Base-by-base conservation (phyloP, 2,113 vertebrate species). In the Actenoides lindsayi region DNA sequence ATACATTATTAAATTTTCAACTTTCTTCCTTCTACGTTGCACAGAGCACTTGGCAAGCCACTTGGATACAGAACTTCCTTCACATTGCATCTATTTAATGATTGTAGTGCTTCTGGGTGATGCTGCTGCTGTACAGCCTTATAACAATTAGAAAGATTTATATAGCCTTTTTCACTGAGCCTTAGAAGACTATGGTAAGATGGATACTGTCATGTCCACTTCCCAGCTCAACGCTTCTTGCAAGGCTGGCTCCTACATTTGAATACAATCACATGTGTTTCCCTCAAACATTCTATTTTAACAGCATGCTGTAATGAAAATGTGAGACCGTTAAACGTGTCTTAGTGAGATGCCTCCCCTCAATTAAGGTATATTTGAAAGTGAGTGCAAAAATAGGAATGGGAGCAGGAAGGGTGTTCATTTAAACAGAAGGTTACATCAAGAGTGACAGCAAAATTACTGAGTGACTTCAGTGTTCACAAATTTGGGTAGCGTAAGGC, bases 371-470 rank as follows among this genome's bases (percentile, higher is more conserved):
- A 39, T 1, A 60, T 16, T 73, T 51, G 31, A 59, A 75, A 87
- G 11, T 10, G 7, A 87, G 39, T 30, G 35, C 42, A 87, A 20
- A 85, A 48, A 39, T 3, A 70, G 14, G 14, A 91, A 79, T 2
- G 2, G 35, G 48, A 91, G 31, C 41, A 80, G 53, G 48, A 79
- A 57, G 19, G 14, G 42, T 60, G 50, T 48, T 76, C 35, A 63
- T 79, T 73, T 68, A 54, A 76, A 54, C 9, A 23, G 18, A 91
- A 85, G 33, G 91, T 92, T 93, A 92, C 85, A 93, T 59, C 31
- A 74, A 76, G 57, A 92, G 35, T 90, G 70, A 92, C 85, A 94
- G 69, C 44, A 84, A 87, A 93, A 94, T 62, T 85, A 85, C 50
- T 10, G 35, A 91, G 57, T 25, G 3, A 83, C 62, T 85, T 90